Base-by-base conservation (phyloP, 2,797 vertebrate genomes). In the Ataeniobius toweri region DNA sequence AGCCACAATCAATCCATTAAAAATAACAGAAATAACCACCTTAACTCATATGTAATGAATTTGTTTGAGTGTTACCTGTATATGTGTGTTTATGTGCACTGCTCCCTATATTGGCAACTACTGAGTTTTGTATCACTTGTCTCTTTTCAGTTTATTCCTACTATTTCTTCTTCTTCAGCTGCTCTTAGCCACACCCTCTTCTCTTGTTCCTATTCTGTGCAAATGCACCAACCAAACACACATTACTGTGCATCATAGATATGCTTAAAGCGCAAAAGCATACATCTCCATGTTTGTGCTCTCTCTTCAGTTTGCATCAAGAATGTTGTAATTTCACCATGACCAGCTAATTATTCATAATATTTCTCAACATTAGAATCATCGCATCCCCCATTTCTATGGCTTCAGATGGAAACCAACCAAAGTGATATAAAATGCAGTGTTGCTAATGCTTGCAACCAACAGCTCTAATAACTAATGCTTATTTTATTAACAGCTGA, bases 311-410 rank as follows among this genome's bases (percentile, higher is more conserved):
- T 94, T 92, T 89, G 87, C 76, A 85, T 89, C 90, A 93, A 92
- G 85, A 93, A 94, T 89, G 90, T 89, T 91, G 90, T 87, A 67
- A 89, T 89, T 82, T 83, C 77, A 56, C 75, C 83, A 83, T 85
- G 84, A 85, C 83, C 87, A 93, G 89, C 83, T 84, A 75, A 86
- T 89, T 84, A 48, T 93, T 91, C 83, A 89, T 94, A 88, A 92
- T 91, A 59, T 80, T 59, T 58, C 71, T 83, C 58, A 44, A 77
- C 48, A 1, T n/a, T 71, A 2, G 31, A 74, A 44, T 67, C 77
- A 61, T 39, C 61, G 53, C 65, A 24, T n/a, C 22, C 46, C 9
- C 67, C 36, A 24, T 73, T 69, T 3, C 72, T 3, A 7, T 41
- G 73, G 46, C 55, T 83, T 31, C 65, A 55, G 67, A 39, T 41